Conservation (phyloP, 1,140 invertebrate species). For the Drosophila asahinai region DNA sequence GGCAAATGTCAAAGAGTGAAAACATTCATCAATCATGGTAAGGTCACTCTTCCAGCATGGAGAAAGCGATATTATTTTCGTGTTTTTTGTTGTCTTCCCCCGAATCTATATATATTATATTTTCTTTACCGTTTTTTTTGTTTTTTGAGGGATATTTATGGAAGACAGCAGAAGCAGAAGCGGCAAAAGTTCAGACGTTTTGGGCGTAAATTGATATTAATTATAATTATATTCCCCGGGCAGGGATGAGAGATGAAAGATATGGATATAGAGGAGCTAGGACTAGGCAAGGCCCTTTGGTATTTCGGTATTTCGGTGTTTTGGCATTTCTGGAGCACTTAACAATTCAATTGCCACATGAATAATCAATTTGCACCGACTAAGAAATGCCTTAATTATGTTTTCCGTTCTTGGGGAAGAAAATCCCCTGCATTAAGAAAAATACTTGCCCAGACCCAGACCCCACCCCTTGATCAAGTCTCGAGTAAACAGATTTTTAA, state of each 20-base stretch:
- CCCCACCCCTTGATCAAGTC: constrained; percentile 16
- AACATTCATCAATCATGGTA: constrained; percentile 80
- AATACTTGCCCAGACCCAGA: neutral
- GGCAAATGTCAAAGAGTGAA: constrained; percentile 82
- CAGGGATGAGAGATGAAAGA: constrained; percentile 25
- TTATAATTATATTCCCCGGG: constrained; percentile 56
- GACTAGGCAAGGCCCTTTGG: constrained; percentile 6
- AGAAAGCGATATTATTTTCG: constrained; percentile 45
- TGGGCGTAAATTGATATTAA: constrained; percentile 75
- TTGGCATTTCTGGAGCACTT: constrained; percentile 29
- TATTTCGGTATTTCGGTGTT: constrained; percentile 14
- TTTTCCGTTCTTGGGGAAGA: constrained; percentile 10
- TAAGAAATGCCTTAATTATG: constrained; percentile 34
- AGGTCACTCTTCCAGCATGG: constrained; percentile 65
- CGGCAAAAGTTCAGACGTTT: constrained; percentile 51
- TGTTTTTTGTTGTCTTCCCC: constrained; percentile 2
- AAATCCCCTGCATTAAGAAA: constrained; percentile 16
- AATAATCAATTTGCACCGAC: constrained; percentile 62
- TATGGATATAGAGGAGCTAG: constrained; percentile 20
- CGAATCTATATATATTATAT: constrained; percentile 15
- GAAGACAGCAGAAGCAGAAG: constrained; percentile 4
- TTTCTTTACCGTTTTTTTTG: constrained; percentile 1
- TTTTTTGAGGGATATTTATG: constrained; percentile 35
- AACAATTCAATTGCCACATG: constrained; percentile 56
- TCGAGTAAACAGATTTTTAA: constrained; percentile 63